phyloP scores from a whole-genome alignment of 2,113 vertebrate genomes.

The Melierax canorus region DNA sequence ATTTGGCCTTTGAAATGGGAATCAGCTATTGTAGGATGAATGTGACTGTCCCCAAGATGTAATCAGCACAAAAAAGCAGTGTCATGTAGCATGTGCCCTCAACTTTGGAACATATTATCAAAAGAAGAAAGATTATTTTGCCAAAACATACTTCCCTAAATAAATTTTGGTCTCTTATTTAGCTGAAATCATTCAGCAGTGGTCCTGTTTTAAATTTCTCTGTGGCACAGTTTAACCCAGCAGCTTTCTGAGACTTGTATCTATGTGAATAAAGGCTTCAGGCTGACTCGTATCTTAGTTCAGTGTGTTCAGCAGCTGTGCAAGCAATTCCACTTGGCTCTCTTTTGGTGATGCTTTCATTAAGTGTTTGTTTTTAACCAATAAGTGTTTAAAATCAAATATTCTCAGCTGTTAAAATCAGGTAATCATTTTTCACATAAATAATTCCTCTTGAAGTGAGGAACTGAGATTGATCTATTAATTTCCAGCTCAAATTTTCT shows the following conservation, averaged over 20 bases:
- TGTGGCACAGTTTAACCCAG: not conserved
- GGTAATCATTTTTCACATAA: not conserved
- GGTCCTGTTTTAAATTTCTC: not conserved
- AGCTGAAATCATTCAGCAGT: not conserved
- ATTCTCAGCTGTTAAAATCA: not conserved
- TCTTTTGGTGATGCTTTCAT: not conserved
- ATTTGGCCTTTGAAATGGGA: not conserved
- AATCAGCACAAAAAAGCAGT: not conserved
- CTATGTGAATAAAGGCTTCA: not conserved
- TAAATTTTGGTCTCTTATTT: not conserved
- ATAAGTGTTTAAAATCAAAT: not conserved
- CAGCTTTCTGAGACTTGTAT: not conserved
- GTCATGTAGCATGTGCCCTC: not conserved
- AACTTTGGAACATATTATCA: not conserved
- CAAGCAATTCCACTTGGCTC: not conserved
- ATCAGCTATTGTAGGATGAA: not conserved
- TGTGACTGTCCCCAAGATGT: not conserved
- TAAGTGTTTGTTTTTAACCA: not conserved
- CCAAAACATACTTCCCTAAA: not conserved
- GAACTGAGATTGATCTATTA: not conserved
- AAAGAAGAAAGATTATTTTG: not conserved
- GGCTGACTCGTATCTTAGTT: not conserved
- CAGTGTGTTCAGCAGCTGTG: not conserved
- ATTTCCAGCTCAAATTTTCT: not conserved
- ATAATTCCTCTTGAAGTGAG: not conserved